Conservation (phyloP, 2,888 invertebrate species). For the Gerris lacustris region DNA sequence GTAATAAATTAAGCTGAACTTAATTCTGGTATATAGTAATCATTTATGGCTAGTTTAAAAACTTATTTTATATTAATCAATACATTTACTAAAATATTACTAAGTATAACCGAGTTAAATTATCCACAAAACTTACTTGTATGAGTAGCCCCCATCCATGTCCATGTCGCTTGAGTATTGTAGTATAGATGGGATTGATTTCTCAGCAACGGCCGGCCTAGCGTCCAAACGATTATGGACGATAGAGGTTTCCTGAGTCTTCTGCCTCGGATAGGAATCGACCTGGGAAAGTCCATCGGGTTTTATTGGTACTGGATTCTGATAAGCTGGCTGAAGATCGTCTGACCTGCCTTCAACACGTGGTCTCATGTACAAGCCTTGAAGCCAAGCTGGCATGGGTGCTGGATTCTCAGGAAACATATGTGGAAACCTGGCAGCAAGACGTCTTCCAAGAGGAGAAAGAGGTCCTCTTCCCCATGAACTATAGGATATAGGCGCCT, state of each 20-base stretch:
- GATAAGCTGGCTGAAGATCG: not conserved
- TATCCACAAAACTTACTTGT: constrained; percentile 24
- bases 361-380: not conserved
- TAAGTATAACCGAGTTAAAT: too few species aligned
- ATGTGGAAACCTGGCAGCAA: not conserved
- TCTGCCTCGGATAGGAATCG: not conserved
- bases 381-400: not conserved
- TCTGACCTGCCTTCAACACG: not conserved
- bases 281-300: not conserved
- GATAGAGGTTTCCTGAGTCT: not conserved
- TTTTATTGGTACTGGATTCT: not conserved
- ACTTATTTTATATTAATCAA: too few species aligned
- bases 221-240: not conserved
- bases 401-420: not conserved
- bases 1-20: too few species aligned
- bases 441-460: not conserved
- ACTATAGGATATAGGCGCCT: not conserved
- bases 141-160: constrained; percentile 28
- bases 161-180: constrained; percentile 27
- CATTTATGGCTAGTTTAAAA: too few species aligned
- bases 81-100: too few species aligned
- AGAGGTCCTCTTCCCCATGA: not conserved
- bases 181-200: constrained; percentile 11
- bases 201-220: not conserved
- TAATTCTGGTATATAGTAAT: too few species aligned